These are phyloP conservation scores for Ammospiza nelsoni DNA, from an alignment of 2,113 vertebrate species.

Conservation along the genomic window DNA sequence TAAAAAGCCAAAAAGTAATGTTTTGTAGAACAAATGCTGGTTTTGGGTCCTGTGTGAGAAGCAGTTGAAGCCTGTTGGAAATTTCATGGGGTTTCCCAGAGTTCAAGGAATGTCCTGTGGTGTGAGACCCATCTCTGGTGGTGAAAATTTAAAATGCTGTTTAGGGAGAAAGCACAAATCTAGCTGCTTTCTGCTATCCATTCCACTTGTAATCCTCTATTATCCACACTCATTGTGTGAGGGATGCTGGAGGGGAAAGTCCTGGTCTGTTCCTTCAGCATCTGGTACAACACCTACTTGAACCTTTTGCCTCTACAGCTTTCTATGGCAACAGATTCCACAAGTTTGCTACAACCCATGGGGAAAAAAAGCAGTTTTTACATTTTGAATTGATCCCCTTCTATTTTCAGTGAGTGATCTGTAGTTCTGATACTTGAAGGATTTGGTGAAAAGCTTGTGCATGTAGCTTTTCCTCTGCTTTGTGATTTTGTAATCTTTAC, in stretches of 20 bases:
- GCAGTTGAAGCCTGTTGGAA: background rate
- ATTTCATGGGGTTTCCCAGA: background rate
- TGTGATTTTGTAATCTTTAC: background rate
- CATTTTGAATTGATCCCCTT: background rate
- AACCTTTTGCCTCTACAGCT: background rate
- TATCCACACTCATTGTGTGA: fast-evolving
- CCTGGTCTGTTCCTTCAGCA: background rate
- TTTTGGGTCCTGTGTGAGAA: background rate
- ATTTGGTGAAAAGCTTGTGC: background rate
- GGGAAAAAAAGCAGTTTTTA: background rate
- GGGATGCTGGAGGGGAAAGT: background rate
- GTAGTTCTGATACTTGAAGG: background rate
- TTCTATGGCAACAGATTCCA: background rate
- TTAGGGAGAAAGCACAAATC: background rate
- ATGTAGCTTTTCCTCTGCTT: background rate
- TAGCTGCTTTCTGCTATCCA: background rate
- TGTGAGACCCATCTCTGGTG: background rate
- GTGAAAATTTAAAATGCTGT: background rate
- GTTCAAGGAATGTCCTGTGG: background rate
- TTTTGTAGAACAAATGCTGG: background rate
- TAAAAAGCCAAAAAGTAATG: background rate
- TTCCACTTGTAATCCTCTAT: background rate
- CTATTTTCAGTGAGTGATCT: background rate
- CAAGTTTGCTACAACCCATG: background rate
- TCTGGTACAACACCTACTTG: background rate